phyloP scores from a whole-genome alignment of 35 echinoderm and acorn worm genomes.

The Ptychodera flava region DNA sequence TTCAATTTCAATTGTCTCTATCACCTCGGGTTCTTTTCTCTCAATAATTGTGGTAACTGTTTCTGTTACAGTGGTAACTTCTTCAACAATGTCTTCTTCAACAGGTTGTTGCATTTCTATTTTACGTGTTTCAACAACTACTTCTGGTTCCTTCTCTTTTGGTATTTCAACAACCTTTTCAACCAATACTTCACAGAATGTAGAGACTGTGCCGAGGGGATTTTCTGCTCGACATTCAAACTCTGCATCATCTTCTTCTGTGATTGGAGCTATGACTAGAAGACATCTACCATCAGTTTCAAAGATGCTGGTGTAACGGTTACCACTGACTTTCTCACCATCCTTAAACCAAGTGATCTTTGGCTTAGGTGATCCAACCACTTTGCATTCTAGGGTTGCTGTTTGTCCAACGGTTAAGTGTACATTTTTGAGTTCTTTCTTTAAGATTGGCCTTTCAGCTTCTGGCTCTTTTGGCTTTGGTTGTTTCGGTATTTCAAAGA shows the following conservation, averaged over 20 bases:
- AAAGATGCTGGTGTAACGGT: slow-evolving; percentile 50
- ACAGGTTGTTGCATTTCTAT: slow-evolving; percentile 4
- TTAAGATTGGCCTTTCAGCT: slow-evolving; percentile 25
- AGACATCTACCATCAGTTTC: slow-evolving; percentile 66
- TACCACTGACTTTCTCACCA: slow-evolving; percentile 61
- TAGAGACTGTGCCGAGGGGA: slow-evolving; percentile 70
- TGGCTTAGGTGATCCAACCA: slow-evolving; percentile 67
- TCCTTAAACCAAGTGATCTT: slow-evolving; percentile 70
- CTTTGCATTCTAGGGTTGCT: slow-evolving; percentile 52
- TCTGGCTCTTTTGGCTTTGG: slow-evolving; percentile 34
- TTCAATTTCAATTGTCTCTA: neutral
- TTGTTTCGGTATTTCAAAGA: no score
- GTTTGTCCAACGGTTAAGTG: slow-evolving; percentile 29
- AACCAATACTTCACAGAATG: slow-evolving; percentile 34
- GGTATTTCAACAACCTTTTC: neutral
- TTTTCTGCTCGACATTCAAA: slow-evolving; percentile 93
- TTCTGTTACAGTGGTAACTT: neutral
- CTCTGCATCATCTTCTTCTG: slow-evolving; percentile 76
- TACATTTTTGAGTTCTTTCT: slow-evolving; percentile 38
- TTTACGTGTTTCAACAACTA: neutral
- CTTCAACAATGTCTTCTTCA: slow-evolving; percentile 32
- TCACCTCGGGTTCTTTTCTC: neutral
- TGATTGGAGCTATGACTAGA: slow-evolving; percentile 61
- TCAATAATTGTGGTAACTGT: neutral
- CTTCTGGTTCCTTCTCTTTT: neutral